Evolutionary conservation across 2,888 invertebrate species (phyloP), one percentile per base, ranked within the genome.

Genomic region (Agrenia bidenticulata): DNA sequence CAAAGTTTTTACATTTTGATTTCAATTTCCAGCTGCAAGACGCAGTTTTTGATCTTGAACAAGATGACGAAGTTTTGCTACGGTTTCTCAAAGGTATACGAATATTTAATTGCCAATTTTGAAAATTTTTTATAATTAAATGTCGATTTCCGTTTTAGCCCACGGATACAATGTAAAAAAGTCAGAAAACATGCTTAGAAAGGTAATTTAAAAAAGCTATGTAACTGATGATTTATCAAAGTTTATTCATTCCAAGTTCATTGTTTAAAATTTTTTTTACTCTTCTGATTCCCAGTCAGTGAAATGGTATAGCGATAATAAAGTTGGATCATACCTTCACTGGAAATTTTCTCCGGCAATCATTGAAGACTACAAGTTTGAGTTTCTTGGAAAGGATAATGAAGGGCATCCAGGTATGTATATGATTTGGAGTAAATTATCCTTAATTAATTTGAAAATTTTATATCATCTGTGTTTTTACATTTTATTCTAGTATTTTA

Each of bases 131-230:
- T 39, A 39, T 4, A 32, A 32, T 32, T 32, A 32, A 32, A 32
- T 7, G 11, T 51, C 9, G 15, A 51, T 23, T 51, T 51, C 13
- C 19, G n/a, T 4, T 32, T 58, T 49, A 58, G 58, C 19, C 17
- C 23, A 21, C 19, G 49, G 17, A 23, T 26, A 58, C 27, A 58
- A 58, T 42, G 17, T 24, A 9, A 88, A 85, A 60, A 92, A 89
- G 15, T 90, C 94, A 0, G 94, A 94, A 80, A 89, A n/a, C n/a
- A 90, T 81, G 94, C 94, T 94, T 82, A n/a, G n/a, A n/a, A n/a
- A n/a, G n/a, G n/a, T n/a, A n/a, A n/a, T n/a, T n/a, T 94, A 1
- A 83, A 91, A 82, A 88, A 89, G 78, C 94, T 94, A 82, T 86
- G 88, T 4, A 51, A 51, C 15, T 45, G 5, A 45, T 45, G 15